Evolutionary conservation across 35 echinoderm and acorn worm genomes (phyloP).

Genomic region (Chiridota heheva): DNA sequence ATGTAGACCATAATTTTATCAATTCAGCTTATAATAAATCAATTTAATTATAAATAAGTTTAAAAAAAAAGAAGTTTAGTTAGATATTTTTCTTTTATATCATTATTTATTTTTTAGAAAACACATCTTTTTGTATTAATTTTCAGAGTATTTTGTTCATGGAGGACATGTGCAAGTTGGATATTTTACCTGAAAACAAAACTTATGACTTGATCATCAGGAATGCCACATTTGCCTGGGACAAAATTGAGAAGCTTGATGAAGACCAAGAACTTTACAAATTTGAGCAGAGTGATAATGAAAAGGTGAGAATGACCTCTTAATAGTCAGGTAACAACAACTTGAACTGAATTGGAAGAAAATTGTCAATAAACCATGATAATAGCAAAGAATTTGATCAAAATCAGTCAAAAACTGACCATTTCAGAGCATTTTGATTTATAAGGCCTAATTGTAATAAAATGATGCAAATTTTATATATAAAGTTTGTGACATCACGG

Average conservation of each 20-base stretch:
- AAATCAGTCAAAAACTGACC: too few relatives aligned
- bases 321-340: background rate
- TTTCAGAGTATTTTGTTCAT: conserved; percentile 78
- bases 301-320: conserved; percentile 18
- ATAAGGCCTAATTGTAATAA: background rate
- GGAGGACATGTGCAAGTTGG: conserved; percentile 64
- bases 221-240: conserved; percentile 79
- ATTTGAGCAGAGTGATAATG: conserved; percentile 3
- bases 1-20: too few relatives aligned
- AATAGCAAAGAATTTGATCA: too few relatives aligned
- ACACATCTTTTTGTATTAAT: background rate
- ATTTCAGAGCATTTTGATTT: too few relatives aligned
- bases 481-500: background rate
- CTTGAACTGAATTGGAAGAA: background rate
- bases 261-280: conserved; percentile 21
- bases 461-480: background rate
- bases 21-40: too few relatives aligned
- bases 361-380: background rate
- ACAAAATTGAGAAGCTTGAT: conserved; percentile 70
- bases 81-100: background rate
- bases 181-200: conserved; percentile 44
- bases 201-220: conserved; percentile 76
- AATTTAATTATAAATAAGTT: too few relatives aligned
- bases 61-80: background rate
- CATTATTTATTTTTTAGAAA: background rate